Base-by-base conservation (phyloP, 2,113 vertebrate species). In the Cynoglossus semilaevis region DNA sequence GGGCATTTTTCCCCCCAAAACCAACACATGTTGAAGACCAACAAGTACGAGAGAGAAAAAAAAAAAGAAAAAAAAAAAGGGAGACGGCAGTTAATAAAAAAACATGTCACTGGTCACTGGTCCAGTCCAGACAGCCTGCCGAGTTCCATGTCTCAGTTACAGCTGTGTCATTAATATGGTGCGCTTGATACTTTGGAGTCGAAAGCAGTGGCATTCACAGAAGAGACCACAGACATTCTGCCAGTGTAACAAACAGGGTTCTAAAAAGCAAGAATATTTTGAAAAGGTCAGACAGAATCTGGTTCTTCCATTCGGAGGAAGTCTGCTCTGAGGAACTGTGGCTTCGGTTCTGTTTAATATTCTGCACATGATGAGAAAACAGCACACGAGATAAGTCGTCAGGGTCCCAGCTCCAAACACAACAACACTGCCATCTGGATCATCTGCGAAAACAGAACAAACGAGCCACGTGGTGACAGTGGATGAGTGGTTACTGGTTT, bases 261-360 rank as follows among this genome's bases (percentile, higher is more conserved):
- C 36, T 44, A 19, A 42, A 64, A 74, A 54, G 18, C 47, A 19
- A 57, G 44, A 45, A 52, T 59, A 71, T 17, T 51, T 12, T 13
- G 42, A 72, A 46, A 22, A 57, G 62, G 56, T 43, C 61, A 60
- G 55, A 44, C 56, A 38, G 50, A 69, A 72, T 42, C 51, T 67
- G 66, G 50, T 70, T 74, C 57, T 41, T 82, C 72, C 72, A 77
- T 76, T 74, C 83, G 76, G 79, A 76, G 74, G 15, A 66, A 54
- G 77, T 67, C 49, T 63, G 56, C 58, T 56, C 58, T 64, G 56
- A 46, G 59, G 53, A 69, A 70, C 49, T 9, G 37, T 9, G 43
- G 48, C n/a, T 47, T 43, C 55, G 38, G 17, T 58, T 74, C 76
- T 76, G 49, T 58, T 15, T 60, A 36, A 65, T 53, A 58, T 70